Conservation (phyloP, 2,113 vertebrate species). For the Centrocercus urophasianus region DNA sequence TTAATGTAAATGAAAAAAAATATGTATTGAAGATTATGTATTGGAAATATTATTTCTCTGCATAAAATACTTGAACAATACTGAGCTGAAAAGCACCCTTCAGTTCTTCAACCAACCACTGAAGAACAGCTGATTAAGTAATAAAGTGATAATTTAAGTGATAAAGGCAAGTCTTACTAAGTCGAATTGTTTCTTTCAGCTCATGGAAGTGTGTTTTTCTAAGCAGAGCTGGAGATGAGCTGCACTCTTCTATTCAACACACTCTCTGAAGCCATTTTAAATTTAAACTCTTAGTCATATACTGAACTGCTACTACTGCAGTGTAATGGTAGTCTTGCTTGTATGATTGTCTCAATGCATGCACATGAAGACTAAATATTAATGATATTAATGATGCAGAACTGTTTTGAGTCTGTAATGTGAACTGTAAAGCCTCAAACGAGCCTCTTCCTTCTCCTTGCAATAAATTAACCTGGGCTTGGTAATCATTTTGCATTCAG, state of each 20-base stretch:
- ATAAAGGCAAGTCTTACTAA: neutral
- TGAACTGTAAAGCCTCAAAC: slow-evolving; percentile 35
- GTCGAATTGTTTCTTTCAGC: neutral
- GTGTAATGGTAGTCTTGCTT: slow-evolving; percentile 4
- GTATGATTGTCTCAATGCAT: neutral
- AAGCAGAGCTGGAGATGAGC: slow-evolving; percentile 21
- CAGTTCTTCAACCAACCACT: neutral
- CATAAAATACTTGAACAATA: neutral
- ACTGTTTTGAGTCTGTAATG: slow-evolving; percentile 1
- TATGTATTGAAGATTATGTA: neutral
- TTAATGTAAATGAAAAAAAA: slow-evolving; percentile 1
- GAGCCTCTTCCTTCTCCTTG: neutral
- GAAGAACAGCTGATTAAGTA: neutral
- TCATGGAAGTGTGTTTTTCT: neutral
- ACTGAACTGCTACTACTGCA: neutral
- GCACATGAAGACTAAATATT: slow-evolving; percentile 22
- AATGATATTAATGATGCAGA: neutral
- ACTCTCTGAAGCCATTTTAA: neutral
- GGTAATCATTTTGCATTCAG: neutral
- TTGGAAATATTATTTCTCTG: neutral
- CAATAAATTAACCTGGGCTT: slow-evolving; percentile 45
- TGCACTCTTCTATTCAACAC: neutral
- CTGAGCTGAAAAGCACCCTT: neutral
- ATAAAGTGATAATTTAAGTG: neutral
- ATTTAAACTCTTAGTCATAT: neutral